Evolutionary conservation across 2,113 vertebrate genomes (phyloP).

Genomic region (Oceanites oceanicus): DNA sequence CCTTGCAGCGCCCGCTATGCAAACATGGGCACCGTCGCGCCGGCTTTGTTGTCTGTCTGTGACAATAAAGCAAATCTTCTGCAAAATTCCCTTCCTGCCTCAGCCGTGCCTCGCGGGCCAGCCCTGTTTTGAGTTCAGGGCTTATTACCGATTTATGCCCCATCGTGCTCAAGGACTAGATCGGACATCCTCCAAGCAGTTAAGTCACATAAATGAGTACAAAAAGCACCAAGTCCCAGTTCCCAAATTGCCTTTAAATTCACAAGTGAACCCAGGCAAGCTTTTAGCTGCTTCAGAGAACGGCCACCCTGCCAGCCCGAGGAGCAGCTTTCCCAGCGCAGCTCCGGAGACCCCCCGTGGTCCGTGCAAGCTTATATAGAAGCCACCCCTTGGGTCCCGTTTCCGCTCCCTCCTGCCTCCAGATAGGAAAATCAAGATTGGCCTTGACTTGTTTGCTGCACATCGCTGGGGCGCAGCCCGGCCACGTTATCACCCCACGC

Average conservation of each 20-base stretch:
- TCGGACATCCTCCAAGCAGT: fast-evolving
- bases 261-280: background rate
- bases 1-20: background rate
- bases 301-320: background rate
- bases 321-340: background rate
- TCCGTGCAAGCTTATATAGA: fast-evolving
- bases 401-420: background rate
- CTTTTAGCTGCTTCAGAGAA: background rate
- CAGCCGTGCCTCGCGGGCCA: background rate
- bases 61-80: background rate
- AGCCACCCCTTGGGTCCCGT: background rate
- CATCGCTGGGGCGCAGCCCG: background rate
- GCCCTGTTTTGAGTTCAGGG: background rate
- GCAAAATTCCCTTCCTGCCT: background rate
- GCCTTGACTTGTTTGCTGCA: background rate
- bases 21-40: fast-evolving
- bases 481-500: background rate
- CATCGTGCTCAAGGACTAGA: background rate
- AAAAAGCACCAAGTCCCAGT: background rate
- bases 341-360: background rate
- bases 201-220: background rate
- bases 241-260: background rate
- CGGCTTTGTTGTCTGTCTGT: background rate
- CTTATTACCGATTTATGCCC: fast-evolving
- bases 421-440: background rate